A percentile compares a stretch with the other conserved stretches of the same genome.
Evolutionary conservation across 2,888 invertebrate genomes (phyloP).

Genomic region (Eupithecia pulchellata): DNA sequence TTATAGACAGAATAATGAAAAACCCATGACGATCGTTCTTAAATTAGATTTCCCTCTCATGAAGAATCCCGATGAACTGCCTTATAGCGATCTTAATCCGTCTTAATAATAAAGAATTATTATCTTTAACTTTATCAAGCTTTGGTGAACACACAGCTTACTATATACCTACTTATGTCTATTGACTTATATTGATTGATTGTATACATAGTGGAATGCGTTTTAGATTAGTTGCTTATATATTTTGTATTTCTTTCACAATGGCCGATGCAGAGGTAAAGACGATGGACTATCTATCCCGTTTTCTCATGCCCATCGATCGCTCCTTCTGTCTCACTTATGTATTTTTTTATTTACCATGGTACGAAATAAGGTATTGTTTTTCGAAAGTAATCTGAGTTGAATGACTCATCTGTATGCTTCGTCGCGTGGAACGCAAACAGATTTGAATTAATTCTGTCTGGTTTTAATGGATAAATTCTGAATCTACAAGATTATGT

Average conservation of each 20-base stretch:
- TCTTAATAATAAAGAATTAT: no score
- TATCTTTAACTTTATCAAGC: no score
- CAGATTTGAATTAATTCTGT: not conserved
- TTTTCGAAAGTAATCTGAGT: slow-evolving; percentile 11
- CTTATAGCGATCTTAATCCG: not conserved
- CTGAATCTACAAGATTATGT: not conserved
- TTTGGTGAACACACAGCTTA: slow-evolving; percentile 24
- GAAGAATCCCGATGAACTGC: not conserved
- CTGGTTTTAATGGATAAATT: slow-evolving; percentile 3
- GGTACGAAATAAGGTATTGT: slow-evolving; percentile 31
- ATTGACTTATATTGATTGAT: not conserved
- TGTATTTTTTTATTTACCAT: slow-evolving; percentile 43
- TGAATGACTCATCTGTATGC: slow-evolving; percentile 10
- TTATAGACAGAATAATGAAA: no score
- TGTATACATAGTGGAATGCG: slow-evolving; percentile 40
- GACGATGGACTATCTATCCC: slow-evolving; percentile 49
- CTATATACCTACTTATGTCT: not conserved
- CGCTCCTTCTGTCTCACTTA: slow-evolving; percentile 59
- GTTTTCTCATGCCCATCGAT: slow-evolving; percentile 64
- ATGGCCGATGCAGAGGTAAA: slow-evolving; percentile 83
- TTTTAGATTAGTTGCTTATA: slow-evolving; percentile 55
- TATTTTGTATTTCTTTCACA: slow-evolving; percentile 70
- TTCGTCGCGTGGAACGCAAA: slow-evolving; percentile 5
- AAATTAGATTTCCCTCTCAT: slow-evolving; percentile 5
- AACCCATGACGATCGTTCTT: no score